Evolutionary conservation across 2,888 invertebrate genomes (phyloP).

Genomic region (Scaptomyza caliginosa): DNA sequence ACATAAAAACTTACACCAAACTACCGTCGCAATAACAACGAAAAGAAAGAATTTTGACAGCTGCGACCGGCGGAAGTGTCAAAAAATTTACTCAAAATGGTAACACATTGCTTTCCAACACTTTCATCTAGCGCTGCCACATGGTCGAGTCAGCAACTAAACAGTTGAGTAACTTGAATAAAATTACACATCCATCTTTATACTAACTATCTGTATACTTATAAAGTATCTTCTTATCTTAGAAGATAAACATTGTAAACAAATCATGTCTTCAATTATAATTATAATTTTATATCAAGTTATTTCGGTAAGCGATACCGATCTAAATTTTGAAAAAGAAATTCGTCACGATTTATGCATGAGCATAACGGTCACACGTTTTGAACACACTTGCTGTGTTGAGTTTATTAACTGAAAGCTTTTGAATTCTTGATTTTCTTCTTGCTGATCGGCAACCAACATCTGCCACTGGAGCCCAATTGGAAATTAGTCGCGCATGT

Average conservation of each 20-base stretch:
- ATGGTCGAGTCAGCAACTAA: constrained; percentile 3
- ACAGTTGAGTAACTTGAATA: constrained; percentile 10
- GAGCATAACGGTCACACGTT: constrained; percentile 27
- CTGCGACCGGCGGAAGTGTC: constrained; percentile 76
- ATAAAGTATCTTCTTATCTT: too few species aligned
- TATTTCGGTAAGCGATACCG: neutral
- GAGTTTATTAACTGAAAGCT: constrained; percentile 43
- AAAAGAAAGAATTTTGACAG: constrained; percentile 84
- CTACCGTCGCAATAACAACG: constrained; percentile 82
- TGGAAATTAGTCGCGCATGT: constrained; percentile 57
- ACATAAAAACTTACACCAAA: constrained; percentile 82
- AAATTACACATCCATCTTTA: too few species aligned
- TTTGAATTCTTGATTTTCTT: constrained; percentile 48
- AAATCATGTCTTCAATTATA: too few species aligned
- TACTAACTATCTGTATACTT: too few species aligned
- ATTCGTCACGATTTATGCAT: neutral
- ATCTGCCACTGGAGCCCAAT: constrained; percentile 47
- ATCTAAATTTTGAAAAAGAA: neutral
- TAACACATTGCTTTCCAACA: constrained; percentile 11
- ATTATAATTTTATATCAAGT: neutral
- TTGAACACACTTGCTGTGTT: constrained; percentile 31
- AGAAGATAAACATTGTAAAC: too few species aligned
- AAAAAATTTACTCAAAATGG: constrained; percentile 44
- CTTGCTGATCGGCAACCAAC: constrained; percentile 39
- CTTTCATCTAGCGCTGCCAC: constrained; percentile 3